Percentiles rank a stretch among this genome's conserved stretches.
Conservation (phyloP, 2,888 invertebrate species). For the Phrixothrix hirtus region DNA sequence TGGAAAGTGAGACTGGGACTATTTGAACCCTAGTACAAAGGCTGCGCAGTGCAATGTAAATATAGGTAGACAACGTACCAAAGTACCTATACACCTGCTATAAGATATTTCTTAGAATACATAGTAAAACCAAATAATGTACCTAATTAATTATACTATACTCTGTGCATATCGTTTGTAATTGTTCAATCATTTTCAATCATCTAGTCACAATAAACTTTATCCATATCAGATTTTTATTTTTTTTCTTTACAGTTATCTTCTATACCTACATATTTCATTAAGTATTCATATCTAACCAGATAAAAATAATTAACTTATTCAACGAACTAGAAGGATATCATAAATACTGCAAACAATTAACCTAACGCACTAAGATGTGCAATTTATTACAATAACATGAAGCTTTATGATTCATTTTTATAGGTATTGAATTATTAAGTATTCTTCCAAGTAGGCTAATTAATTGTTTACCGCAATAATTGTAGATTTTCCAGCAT, state of each 20-base stretch:
- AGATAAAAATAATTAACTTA: too few species aligned
- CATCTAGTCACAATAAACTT: constrained; percentile 72
- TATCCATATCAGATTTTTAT: constrained; percentile 39
- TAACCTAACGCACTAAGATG: neutral
- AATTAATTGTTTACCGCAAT: too few species aligned
- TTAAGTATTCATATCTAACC: neutral
- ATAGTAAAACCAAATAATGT: constrained; percentile 44
- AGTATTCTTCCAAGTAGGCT: too few species aligned
- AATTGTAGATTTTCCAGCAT: too few species aligned
- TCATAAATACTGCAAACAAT: neutral
- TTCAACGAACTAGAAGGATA: neutral
- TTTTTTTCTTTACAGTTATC: neutral
- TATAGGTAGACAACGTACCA: constrained; percentile 29
- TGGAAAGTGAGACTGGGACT: constrained; percentile 20
- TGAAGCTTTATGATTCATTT: neutral
- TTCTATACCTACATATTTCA: neutral
- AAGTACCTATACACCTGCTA: constrained; percentile 40
- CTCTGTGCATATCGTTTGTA: constrained; percentile 64
- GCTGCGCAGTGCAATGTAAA: constrained; percentile 54
- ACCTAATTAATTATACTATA: constrained; percentile 49
- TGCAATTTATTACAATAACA: neutral
- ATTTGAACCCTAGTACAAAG: constrained; percentile 36
- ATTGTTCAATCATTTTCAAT: constrained; percentile 63
- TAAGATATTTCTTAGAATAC: constrained; percentile 46
- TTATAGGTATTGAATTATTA: neutral